Conservation (phyloP, 1,140 invertebrate species). For the Euborellia annulipes region DNA sequence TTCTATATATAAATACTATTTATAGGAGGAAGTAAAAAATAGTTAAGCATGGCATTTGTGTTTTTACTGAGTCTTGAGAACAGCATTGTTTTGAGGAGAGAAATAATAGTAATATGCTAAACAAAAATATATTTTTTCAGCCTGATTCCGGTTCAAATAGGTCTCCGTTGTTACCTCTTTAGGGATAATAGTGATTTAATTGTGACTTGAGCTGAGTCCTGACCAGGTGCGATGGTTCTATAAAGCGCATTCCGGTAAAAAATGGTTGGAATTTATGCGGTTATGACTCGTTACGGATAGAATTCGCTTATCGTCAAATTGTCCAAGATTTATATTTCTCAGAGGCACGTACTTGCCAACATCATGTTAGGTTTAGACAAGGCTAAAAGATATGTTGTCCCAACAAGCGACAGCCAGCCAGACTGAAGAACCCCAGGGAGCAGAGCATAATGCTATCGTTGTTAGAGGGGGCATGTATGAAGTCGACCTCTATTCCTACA, state of each 20-base stretch:
- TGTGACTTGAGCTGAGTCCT: conserved; percentile 32
- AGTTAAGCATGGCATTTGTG: too few relatives aligned
- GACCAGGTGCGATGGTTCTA: conserved; percentile 56
- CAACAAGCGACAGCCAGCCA: conserved; percentile 1
- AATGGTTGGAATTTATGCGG: conserved; percentile 55
- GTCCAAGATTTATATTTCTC: conserved; percentile 4
- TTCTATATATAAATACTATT: too few relatives aligned
- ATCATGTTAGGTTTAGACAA: too few relatives aligned
- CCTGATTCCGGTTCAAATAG: too few relatives aligned
- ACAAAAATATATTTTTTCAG: too few relatives aligned
- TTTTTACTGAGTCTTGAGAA: too few relatives aligned
- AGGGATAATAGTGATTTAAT: conserved; percentile 1
- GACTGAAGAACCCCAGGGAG: conserved; percentile 2
- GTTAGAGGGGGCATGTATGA: conserved; percentile 55
- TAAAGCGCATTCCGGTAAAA: conserved; percentile 42
- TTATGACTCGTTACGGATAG: conserved; percentile 53
- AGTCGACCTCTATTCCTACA: conserved; percentile 43
- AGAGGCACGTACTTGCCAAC: too few relatives aligned
- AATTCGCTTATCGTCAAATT: conserved; percentile 37
- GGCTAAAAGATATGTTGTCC: too few relatives aligned
- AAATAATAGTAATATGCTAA: too few relatives aligned
- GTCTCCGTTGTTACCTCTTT: too few relatives aligned
- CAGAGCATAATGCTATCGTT: conserved; percentile 25
- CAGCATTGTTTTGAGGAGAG: too few relatives aligned
- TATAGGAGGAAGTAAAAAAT: too few relatives aligned